These are phyloP conservation scores for Ammodytes dubius DNA, from an alignment of 2,113 vertebrate genomes.

Conservation along the genomic window DNA sequence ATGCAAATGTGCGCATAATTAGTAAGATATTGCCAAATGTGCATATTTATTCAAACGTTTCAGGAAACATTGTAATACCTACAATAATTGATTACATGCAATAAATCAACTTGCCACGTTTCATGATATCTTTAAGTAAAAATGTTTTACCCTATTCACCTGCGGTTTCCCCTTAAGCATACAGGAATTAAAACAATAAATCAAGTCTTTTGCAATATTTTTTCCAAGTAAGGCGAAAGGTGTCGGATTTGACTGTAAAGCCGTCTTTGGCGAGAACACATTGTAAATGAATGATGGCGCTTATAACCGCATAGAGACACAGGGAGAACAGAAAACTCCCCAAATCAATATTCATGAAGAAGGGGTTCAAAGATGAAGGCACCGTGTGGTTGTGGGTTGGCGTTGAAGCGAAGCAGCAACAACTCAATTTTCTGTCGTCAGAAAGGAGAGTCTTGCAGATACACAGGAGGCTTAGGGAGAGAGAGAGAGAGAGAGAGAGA, in stretches of 20 bases:
- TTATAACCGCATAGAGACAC: slow-evolving; percentile 13
- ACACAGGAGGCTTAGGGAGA: background rate
- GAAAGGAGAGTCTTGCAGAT: slow-evolving; percentile 25
- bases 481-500: slow-evolving; percentile 8
- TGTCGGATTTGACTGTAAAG: slow-evolving; percentile 20
- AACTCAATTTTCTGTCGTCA: slow-evolving; percentile 45
- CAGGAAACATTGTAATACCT: no score
- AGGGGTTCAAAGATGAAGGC: slow-evolving; percentile 30
- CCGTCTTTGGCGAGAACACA: slow-evolving; percentile 8
- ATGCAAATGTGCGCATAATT: no score
- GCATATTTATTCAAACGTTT: no score
- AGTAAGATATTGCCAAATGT: no score
- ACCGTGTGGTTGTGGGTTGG: slow-evolving; percentile 35
- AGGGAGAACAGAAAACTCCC: slow-evolving; percentile 12
- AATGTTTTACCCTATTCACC: no score
- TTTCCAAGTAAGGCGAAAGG: slow-evolving; percentile 43
- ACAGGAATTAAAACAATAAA: slow-evolving; percentile 2
- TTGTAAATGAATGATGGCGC: background rate
- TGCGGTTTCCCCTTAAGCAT: slow-evolving; percentile 17
- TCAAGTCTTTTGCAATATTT: slow-evolving; percentile 23
- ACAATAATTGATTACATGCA: no score
- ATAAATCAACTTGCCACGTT: no score
- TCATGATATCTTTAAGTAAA: no score
- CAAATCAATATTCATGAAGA: slow-evolving; percentile 50
- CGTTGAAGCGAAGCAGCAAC: slow-evolving; percentile 44